phyloP scores from a whole-genome alignment of 2,888 invertebrate species.

The Panzeria rudis region DNA sequence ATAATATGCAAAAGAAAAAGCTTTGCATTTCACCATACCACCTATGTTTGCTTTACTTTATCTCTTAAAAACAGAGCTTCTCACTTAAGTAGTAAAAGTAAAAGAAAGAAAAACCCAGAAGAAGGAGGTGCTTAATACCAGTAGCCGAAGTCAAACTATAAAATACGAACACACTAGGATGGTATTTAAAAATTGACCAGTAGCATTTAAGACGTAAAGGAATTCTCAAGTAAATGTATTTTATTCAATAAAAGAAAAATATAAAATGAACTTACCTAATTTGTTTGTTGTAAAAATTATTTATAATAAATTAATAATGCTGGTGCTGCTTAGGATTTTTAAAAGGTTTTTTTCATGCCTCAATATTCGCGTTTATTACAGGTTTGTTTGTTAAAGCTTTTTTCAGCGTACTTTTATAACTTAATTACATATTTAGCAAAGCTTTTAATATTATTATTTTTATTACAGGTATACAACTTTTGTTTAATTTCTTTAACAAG shows the following conservation, averaged over 20 bases:
- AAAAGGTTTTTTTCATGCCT: neutral
- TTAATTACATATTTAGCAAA: slow-evolving; percentile 6
- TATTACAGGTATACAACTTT: neutral
- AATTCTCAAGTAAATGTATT: too few relatives aligned
- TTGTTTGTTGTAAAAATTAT: slow-evolving; percentile 5
- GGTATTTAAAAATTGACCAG: slow-evolving; percentile 45
- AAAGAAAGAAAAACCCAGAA: slow-evolving; percentile 56
- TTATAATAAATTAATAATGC: slow-evolving; percentile 3
- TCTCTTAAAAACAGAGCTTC: slow-evolving; percentile 37
- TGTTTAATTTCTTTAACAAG: slow-evolving; percentile 1
- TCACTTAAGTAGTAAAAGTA: neutral
- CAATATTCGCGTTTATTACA: neutral
- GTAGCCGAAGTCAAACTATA: slow-evolving; percentile 80
- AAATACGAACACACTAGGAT: slow-evolving; percentile 50
- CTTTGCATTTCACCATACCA: neutral
- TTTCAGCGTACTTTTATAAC: neutral
- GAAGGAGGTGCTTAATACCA: slow-evolving; percentile 83
- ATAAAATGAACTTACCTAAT: slow-evolving; percentile 27
- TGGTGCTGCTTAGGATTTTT: neutral
- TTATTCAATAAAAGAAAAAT: neutral
- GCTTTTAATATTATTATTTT: neutral
- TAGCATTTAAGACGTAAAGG: slow-evolving; percentile 20
- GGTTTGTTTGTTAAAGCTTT: neutral
- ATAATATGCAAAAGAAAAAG: neutral
- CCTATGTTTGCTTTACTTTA: slow-evolving; percentile 11